Conservation (phyloP, 23 tunicate species). For the Oikopleura albicans region DNA sequence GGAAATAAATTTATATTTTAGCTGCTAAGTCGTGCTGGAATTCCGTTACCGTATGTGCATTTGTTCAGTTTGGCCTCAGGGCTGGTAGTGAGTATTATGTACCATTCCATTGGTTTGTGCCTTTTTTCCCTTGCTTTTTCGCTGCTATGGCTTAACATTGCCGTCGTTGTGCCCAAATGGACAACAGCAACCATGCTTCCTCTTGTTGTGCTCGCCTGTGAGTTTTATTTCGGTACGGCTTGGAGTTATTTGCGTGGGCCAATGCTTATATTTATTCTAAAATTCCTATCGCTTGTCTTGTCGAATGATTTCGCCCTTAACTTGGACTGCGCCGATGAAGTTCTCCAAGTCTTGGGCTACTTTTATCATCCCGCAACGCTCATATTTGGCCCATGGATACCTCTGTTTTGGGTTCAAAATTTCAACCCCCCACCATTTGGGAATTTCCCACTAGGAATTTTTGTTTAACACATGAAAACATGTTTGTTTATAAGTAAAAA, state of each 20-base stretch:
- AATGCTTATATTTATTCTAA: neutral
- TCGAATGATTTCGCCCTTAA: neutral
- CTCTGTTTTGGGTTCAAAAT: neutral
- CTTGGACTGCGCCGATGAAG: neutral
- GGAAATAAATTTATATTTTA: too few relatives aligned
- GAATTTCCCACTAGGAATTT: too few relatives aligned
- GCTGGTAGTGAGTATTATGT: neutral
- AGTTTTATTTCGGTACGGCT: neutral
- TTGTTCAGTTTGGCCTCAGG: too few relatives aligned
- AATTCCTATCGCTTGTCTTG: neutral
- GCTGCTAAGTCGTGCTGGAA: too few relatives aligned
- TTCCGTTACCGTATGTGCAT: too few relatives aligned
- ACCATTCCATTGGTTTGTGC: neutral
- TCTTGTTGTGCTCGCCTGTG: neutral
- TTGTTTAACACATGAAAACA: too few relatives aligned
- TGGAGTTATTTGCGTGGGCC: neutral
- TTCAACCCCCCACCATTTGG: too few relatives aligned
- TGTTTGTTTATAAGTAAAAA: too few relatives aligned
- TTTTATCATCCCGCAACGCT: neutral
- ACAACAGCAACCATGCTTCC: neutral
- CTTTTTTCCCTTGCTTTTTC: neutral
- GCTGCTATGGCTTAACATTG: neutral
- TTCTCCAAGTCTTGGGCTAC: neutral
- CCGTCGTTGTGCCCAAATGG: neutral
- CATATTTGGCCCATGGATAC: neutral